Evolutionary conservation across 2,888 invertebrate genomes (phyloP), one percentile per base, ranked within the genome.

Genomic region (Hypercompe scribonia): DNA sequence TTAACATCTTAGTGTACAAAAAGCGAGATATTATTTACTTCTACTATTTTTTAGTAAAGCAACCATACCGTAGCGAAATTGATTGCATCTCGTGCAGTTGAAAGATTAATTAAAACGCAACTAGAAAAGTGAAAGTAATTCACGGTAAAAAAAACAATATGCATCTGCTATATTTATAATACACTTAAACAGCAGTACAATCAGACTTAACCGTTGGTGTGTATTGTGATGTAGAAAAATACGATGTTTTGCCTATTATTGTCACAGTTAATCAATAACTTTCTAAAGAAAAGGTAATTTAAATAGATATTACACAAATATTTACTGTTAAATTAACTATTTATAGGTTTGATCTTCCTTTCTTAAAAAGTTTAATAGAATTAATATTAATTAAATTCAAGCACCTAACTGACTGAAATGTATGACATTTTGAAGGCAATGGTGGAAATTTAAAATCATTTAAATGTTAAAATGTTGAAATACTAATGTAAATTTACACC

Each of bases 91-190:
- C 50, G 34, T 68, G 67, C 50, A 66, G 18, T 61, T 61, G 18
- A 50, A 65, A 34, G 15, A 54, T 68, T 50, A 33, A 31, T 54
- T 15, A 34, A 50, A n/a, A 34, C 50, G 34, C 50, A 50, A n/a
- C 24, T 50, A 54, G 46, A 61, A 18, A 61, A 61, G 31, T 50
- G 50, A n/a, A 68, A 68, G n/a, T 28, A 68, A 68, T 54, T 18
- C n/a, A 68, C 34, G 36, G 34, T 36, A 33, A 54, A 13, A 24
- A 28, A 36, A 68, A 31, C 54, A 58, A 15, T 15, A 61, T 18
- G 50, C 31, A 31, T 61, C 18, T 31, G 31, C 15, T 18, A 28
- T 31, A 61, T 31, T 58, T 31, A 28, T 31, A 58, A 28, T 58
- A 28, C 2, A 28, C 61, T 21, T 5, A 61, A 61, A 5, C 28